Base-by-base conservation (phyloP, 2,797 vertebrate genomes). In the Chelmon rostratus region DNA sequence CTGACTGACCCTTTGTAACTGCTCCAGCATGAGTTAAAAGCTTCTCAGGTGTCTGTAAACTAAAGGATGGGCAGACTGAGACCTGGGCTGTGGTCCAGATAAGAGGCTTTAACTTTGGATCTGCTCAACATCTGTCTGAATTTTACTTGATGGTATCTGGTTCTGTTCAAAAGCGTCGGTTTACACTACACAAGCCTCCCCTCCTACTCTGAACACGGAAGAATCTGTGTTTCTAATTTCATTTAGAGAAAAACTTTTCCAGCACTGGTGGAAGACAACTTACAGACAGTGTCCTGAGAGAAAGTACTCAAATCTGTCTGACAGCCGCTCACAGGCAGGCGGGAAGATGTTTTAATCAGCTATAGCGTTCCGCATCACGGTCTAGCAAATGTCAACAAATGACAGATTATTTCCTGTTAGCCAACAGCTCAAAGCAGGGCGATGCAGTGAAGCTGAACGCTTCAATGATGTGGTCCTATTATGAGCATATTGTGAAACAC, bases 121-220 rank as follows among this genome's bases (percentile, higher is more conserved):
- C 68, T 73, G 52, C 69, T 68, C 23, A 52, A 46, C 75, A 78
- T 42, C 58, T 65, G 67, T 40, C 38, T 25, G 54, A 70, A 18
- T 21, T 62, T 35, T 2, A 33, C 31, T 37, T 25, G 33, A 33
- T 49, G 19, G 6, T 44, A 8, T 73, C 47, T 35, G 52, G 44
- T 68, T 65, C 25, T 42, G 47, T 18, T 54, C 58, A 54, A n/a
- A 25, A 62, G 25, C 25, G 11, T 74, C 66, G 21, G 59, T 58
- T 81, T 65, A 61, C 33, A 13, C n/a, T 37, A 47, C 35, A 58
- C 47, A 70, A 47, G 9, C 15, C 4, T 65, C 15, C 3, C 18
- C 44, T 38, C 56, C 4, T 37, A 19, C 40, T 75, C 19, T 42
- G 3, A 42, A 70, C 52, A 59, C 52, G 71, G 21, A 53, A 37